Base-by-base conservation (phyloP, 37 sponge, comb jelly and placozoan species). In the Halisarca cf. caerulea region DNA sequence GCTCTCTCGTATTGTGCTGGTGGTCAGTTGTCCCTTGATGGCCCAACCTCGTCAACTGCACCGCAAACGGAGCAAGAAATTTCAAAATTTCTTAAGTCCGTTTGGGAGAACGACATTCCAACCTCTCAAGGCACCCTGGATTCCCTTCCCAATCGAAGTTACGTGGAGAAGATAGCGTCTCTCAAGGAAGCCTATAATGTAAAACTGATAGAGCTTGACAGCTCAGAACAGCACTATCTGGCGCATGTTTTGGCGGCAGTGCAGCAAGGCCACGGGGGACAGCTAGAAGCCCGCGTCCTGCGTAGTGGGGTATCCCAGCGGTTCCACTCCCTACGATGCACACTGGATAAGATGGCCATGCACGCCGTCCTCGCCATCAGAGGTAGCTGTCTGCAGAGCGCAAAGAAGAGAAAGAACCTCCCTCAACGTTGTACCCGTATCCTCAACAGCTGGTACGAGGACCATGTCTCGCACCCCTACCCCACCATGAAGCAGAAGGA, bases 401-500 rank as follows among this genome's bases (percentile, higher is more conserved):
- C 25, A 39, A 35, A 61, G 44, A 58, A 58, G 35, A 7, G 71
- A 33, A 83, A 54, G 75, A 61, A 66, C 54, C 75, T 86, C 42
- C 62, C 58, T 9, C 77, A 72, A 1, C 81, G 70, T 72, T 82
- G 79, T 6, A 86, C 70, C 4, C 73, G 70, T 51, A 70, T 86
- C 34, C 47, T 90, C 32, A 83, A 54, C 55, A 58, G 60, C 24
- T 90, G 87, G 83, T 86, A 72, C 79, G 59, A 79, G 14, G 25
- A 59, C 28, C 85, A 91, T 66, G 18, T 44, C 14, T 47, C 61
- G 0, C 34, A 70, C 30, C 92, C 92, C 20, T 91, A 91, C 59
- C 92, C 92, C 14, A 73, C 78, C 3, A 79, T 70, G 32, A 75
- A 58, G 41, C 44, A 88, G 70, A 88, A 88, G 79, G n/a, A 59